Base-by-base conservation (phyloP, 2,797 vertebrate genomes). In the Fundulus diaphanus region DNA sequence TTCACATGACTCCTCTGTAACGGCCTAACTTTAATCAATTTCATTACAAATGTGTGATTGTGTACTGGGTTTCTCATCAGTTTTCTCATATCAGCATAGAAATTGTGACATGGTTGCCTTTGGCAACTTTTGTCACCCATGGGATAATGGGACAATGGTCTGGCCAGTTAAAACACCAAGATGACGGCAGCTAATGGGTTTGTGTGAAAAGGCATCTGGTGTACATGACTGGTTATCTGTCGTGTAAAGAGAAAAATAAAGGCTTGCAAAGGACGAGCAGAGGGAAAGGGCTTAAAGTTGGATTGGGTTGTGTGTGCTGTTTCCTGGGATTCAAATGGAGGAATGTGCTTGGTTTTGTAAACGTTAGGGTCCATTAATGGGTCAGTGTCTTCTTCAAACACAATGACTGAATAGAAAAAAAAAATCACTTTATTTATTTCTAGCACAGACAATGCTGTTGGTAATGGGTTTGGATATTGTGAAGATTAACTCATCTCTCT, bases 221-320 rank as follows among this genome's bases (percentile, higher is more conserved):
- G 85, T 88, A 89, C 82, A 85, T 76, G 81, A 78, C 82, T 67
- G 88, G 54, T 85, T 88, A 88, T 92, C 87, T 22, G 79, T 67
- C 35, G 42, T 37, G 85, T 90, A 87, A 83, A 91, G 69, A 79
- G 73, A 74, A 44, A 74, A 73, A 92, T 87, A 93, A 91, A 33
- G 85, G 84, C 7, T 56, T 75, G 81, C 80, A 79, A 88, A 80
- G 84, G 80, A 89, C 85, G 84, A 85, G 76, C 37, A 74, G 73
- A 88, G 73, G 72, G 82, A 83, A 88, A 91, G 84, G 87, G 68
- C 89, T 89, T 86, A 84, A 78, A 86, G 77, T 73, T 51, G 24
- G 5, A 46, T 75, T 81, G 69, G 35, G 54, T 67, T 85, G 80
- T 80, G 80, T 69, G 71, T 48, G 71, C 54, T 76, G 89, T 93